Evolutionary conservation across 2,888 invertebrate species (phyloP).

Genomic region (Capitulum mitella): DNA sequence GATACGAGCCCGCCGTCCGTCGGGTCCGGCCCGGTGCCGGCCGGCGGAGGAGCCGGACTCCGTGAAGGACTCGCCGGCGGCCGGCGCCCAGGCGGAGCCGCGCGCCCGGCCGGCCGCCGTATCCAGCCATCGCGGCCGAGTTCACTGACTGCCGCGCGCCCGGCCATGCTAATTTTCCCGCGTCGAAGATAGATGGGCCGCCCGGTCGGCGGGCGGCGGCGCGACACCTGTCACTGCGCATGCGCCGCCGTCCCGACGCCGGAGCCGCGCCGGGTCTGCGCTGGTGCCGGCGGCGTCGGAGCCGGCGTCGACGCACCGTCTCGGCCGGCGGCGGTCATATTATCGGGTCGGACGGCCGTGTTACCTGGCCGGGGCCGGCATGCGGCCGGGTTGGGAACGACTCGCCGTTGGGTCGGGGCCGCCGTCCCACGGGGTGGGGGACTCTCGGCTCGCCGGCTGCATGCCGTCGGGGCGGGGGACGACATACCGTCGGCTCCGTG

Average conservation of each 20-base stretch:
- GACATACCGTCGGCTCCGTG: too few relatives aligned
- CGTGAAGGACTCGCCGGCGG: neutral
- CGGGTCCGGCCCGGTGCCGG: neutral
- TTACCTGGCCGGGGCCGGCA: too few relatives aligned
- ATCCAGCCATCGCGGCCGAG: neutral
- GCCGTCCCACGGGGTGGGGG: too few relatives aligned
- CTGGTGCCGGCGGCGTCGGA: too few relatives aligned
- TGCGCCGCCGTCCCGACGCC: neutral
- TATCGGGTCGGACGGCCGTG: too few relatives aligned
- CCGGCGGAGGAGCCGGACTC: neutral
- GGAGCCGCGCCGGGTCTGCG: neutral
- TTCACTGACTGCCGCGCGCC: neutral
- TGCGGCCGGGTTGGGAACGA: too few relatives aligned
- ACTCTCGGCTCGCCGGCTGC: too few relatives aligned
- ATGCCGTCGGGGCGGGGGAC: too few relatives aligned
- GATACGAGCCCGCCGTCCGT: too few relatives aligned
- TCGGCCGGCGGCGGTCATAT: too few relatives aligned
- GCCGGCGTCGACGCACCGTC: too few relatives aligned
- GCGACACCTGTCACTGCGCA: slow-evolving; percentile 3
- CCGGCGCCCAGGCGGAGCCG: neutral
- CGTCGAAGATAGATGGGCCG: neutral
- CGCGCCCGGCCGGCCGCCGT: neutral
- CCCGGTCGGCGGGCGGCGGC: neutral
- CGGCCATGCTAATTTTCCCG: neutral
- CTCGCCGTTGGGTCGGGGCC: too few relatives aligned